A percentile compares a stretch with the other conserved stretches of the same genome.
phyloP scores from a whole-genome alignment of 2,113 vertebrate species.

The Loxodonta africana region DNA sequence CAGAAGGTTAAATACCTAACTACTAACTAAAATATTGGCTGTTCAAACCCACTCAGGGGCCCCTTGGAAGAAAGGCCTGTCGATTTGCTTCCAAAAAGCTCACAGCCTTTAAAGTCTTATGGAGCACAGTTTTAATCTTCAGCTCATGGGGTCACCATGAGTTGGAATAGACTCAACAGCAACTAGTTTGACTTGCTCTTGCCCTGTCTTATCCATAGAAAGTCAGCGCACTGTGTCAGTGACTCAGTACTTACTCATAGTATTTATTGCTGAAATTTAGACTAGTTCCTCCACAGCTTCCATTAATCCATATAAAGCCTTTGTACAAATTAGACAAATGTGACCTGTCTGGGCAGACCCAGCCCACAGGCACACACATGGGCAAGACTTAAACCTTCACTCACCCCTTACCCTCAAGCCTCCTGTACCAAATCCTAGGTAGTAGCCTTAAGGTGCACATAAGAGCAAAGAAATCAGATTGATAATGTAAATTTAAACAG shows the following conservation, averaged over 20 bases:
- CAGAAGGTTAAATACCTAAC: background rate
- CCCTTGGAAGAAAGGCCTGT: background rate
- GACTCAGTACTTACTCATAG: background rate
- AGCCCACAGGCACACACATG: background rate
- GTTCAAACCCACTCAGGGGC: background rate
- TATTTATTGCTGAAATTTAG: background rate
- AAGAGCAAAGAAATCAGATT: background rate
- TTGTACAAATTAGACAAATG: background rate
- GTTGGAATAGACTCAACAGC: background rate
- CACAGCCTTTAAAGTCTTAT: background rate
- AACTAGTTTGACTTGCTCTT: background rate
- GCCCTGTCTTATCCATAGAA: background rate
- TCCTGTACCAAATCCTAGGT: accelerated
- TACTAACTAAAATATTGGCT: background rate
- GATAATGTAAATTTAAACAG: background rate
- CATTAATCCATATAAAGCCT: background rate
- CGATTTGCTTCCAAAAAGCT: background rate
- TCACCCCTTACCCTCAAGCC: accelerated
- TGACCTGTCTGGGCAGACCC: background rate
- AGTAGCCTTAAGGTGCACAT: no score
- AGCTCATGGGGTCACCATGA: background rate
- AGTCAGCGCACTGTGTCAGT: background rate
- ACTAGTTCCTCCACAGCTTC: background rate
- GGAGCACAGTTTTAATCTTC: background rate
- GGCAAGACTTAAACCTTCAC: background rate